These are phyloP conservation scores for Neofelis nebulosa DNA, from an alignment of 2,113 vertebrate species.

Conservation along the genomic window DNA sequence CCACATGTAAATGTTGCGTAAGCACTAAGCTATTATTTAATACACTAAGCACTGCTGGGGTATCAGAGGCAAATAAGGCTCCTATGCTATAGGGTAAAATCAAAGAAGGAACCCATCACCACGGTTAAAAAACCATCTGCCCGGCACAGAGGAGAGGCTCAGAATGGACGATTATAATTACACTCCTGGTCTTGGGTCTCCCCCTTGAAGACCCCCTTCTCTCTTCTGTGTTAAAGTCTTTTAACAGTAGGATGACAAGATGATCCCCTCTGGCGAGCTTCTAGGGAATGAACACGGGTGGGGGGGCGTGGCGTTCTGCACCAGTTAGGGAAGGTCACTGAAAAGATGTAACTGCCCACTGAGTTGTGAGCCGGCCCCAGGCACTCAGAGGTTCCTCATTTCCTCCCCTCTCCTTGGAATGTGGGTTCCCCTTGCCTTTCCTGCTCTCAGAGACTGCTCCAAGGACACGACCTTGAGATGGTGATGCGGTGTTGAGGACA, in stretches of 20 bases:
- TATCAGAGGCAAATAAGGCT: not conserved
- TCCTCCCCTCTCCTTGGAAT: not conserved
- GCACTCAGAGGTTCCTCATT: not conserved
- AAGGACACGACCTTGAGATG: not conserved
- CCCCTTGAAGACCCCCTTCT: not conserved
- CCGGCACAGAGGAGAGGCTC: not conserved
- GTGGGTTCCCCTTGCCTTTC: not conserved
- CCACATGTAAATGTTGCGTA: not conserved
- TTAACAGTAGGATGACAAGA: not conserved
- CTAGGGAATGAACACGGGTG: not conserved
- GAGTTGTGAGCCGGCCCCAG: not conserved
- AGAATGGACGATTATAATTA: not conserved
- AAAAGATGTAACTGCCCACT: not conserved
- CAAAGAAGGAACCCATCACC: not conserved
- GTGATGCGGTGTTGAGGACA: not conserved
- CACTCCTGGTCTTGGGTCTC: not conserved
- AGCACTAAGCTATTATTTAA: not conserved
- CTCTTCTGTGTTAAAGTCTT: not conserved
- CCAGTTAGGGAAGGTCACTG: not conserved
- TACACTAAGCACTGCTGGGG: accelerated
- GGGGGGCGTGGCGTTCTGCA: not conserved
- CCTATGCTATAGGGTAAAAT: not conserved
- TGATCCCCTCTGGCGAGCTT: not conserved
- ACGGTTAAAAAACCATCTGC: too few species aligned
- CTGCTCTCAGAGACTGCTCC: not conserved